These are phyloP conservation scores for Chrysemys picta DNA, from an alignment of 2,113 vertebrate species.

Conservation along the genomic window DNA sequence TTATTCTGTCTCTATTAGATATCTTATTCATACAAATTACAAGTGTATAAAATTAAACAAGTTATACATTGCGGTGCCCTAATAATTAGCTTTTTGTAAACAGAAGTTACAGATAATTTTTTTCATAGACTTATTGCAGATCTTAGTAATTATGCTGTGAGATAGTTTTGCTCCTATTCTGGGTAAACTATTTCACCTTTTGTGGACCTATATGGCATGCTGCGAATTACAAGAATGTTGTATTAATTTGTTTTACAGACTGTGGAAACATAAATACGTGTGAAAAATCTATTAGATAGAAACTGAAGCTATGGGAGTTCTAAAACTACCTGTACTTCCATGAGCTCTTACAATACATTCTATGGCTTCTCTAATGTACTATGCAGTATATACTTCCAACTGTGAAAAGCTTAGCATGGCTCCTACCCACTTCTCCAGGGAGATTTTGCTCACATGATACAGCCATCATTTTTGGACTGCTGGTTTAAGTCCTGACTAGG, in stretches of 20 bases:
- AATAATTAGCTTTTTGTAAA: conserved; percentile 18
- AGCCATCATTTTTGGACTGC: background rate
- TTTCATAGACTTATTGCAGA: background rate
- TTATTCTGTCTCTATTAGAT: background rate
- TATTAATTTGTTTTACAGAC: background rate
- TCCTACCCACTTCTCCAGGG: background rate
- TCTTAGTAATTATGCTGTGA: background rate
- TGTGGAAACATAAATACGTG: background rate
- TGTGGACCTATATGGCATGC: background rate
- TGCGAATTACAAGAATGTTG: background rate
- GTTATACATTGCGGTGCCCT: fast-evolving
- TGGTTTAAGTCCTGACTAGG: background rate
- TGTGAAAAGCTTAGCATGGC: conserved; percentile 32
- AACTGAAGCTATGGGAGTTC: background rate
- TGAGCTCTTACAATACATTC: background rate
- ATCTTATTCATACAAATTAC: background rate
- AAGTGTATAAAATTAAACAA: background rate
- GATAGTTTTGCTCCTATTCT: background rate
- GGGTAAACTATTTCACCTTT: background rate
- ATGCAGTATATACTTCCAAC: fast-evolving
- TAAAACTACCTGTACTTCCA: background rate
- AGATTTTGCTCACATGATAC: background rate
- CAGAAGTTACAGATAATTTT: background rate
- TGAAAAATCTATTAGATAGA: background rate
- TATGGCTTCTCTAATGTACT: background rate